Evolutionary conservation across 2,888 invertebrate species (phyloP).

Genomic region (Cactoblastis cactorum): DNA sequence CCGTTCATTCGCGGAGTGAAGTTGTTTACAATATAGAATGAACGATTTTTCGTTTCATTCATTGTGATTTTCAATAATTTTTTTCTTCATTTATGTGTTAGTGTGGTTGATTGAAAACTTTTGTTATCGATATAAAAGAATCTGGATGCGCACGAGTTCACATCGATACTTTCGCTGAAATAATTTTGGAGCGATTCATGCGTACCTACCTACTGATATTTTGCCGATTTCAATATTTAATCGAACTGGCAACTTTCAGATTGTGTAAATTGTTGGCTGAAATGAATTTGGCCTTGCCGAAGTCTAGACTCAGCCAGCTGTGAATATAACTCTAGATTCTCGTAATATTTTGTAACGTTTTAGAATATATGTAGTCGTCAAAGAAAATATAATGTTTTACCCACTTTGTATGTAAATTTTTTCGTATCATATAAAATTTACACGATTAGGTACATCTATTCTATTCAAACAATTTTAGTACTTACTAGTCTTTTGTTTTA

Average conservation of each 20-base stretch:
- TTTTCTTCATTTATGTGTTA: slow-evolving; percentile 25
- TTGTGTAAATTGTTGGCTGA: slow-evolving; percentile 17
- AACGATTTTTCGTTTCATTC: slow-evolving; percentile 17
- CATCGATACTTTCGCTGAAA: slow-evolving; percentile 55
- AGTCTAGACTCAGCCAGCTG: slow-evolving; percentile 7
- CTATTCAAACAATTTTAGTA: no score
- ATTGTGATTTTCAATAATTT: slow-evolving; percentile 19
- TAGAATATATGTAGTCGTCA: background rate
- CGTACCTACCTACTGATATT: background rate
- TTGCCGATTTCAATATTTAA: slow-evolving; percentile 6
- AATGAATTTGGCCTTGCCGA: slow-evolving; percentile 4
- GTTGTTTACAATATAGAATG: slow-evolving; percentile 9
- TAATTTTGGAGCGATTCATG: background rate
- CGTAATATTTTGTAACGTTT: background rate
- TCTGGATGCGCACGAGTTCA: slow-evolving; percentile 63
- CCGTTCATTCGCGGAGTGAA: slow-evolving; percentile 17
- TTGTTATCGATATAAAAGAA: slow-evolving; percentile 31
- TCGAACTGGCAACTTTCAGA: slow-evolving; percentile 16
- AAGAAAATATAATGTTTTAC: background rate
- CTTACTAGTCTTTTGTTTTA: no score
- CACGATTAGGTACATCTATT: no score
- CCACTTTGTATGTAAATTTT: background rate
- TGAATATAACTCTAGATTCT: slow-evolving; percentile 7
- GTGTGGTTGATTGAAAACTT: slow-evolving; percentile 18
- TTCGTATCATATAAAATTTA: no score